Conservation (phyloP, 2,113 vertebrate genomes). For the Xiphophorus couchianus region DNA sequence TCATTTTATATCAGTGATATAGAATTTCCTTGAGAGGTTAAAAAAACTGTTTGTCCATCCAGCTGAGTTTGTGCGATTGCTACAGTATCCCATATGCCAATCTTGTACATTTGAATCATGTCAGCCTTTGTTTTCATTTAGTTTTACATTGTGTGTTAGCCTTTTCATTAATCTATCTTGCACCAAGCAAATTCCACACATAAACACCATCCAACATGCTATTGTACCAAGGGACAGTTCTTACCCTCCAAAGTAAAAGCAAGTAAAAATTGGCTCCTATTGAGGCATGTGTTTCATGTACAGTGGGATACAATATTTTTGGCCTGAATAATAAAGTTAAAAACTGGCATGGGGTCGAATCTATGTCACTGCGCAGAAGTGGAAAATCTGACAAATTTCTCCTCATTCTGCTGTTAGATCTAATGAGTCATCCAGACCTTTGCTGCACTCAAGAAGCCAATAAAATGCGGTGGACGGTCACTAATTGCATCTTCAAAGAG, state of each 20-base stretch:
- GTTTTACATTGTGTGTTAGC: background rate
- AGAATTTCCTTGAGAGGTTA: background rate
- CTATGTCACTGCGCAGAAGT: background rate
- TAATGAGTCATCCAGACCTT: background rate
- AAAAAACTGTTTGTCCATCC: background rate
- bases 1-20: background rate
- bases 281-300: background rate
- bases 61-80: background rate
- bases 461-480: background rate
- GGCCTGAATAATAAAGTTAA: conserved; percentile 2
- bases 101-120: background rate
- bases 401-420: background rate
- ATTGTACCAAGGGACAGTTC: no score
- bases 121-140: background rate
- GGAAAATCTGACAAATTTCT: conserved; percentile 6
- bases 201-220: background rate
- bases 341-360: background rate
- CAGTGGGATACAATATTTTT: conserved; percentile 6
- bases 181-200: background rate
- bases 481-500: background rate
- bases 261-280: background rate
- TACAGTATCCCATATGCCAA: background rate
- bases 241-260: background rate
- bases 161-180: background rate
- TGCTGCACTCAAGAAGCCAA: background rate